Percentiles rank a stretch among this genome's conserved stretches.
Conservation (phyloP, 2,888 invertebrate species). For the Camptogramma bilineatum region DNA sequence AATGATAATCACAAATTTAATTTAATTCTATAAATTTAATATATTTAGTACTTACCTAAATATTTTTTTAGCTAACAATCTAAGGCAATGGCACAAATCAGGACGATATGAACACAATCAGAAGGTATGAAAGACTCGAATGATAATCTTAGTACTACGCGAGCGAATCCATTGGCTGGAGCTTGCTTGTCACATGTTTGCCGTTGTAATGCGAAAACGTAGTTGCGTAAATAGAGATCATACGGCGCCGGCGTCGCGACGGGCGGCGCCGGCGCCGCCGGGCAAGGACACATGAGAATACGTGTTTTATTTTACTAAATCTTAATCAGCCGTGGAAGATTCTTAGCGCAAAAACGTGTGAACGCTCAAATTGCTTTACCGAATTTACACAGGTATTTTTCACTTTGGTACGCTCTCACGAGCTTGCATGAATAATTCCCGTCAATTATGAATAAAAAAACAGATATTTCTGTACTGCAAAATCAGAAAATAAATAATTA, state of each 20-base stretch:
- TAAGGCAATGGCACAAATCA: too few relatives aligned
- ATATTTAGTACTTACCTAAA: too few relatives aligned
- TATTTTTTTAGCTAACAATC: too few relatives aligned
- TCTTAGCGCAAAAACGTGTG: slow-evolving; percentile 27
- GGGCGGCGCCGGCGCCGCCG: slow-evolving; percentile 54
- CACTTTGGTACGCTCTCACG: slow-evolving; percentile 5
- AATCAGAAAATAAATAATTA: neutral
- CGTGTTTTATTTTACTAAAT: slow-evolving; percentile 54
- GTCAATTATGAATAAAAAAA: neutral
- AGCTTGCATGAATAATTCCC: neutral
- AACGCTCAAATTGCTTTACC: slow-evolving; percentile 23
- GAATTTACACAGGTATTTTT: slow-evolving; percentile 14
- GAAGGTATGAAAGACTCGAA: too few relatives aligned
- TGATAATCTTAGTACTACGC: neutral
- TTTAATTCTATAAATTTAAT: too few relatives aligned
- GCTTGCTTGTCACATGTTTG: slow-evolving; percentile 58
- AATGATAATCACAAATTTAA: too few relatives aligned
- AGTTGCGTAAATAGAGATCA: slow-evolving; percentile 78
- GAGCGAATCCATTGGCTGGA: slow-evolving; percentile 41
- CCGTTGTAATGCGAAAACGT: slow-evolving; percentile 70
- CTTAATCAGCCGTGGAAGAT: slow-evolving; percentile 39
- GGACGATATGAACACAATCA: too few relatives aligned
- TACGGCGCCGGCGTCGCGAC: slow-evolving; percentile 74
- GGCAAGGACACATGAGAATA: slow-evolving; percentile 60
- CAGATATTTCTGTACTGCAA: neutral